phyloP scores from a whole-genome alignment of 2,113 vertebrate species.

The Gadus macrocephalus region DNA sequence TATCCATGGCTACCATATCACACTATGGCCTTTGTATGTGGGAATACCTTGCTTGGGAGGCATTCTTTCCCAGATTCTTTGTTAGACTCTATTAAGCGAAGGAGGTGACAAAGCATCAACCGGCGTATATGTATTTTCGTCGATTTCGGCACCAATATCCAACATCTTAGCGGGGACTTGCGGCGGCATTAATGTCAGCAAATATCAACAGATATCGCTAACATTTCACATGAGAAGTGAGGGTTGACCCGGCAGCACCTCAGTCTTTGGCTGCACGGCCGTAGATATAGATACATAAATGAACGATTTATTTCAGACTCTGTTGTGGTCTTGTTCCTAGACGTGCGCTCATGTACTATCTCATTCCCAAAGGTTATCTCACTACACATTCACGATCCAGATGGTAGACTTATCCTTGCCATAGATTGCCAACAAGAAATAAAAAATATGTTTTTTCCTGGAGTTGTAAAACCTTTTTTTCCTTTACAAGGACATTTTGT shows the following conservation, averaged over 20 bases:
- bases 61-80: no score
- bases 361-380: slow-evolving; percentile 38
- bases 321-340: slow-evolving; percentile 21
- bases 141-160: neutral
- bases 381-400: slow-evolving; percentile 36
- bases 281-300: slow-evolving; percentile 28
- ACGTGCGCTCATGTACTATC: slow-evolving; percentile 47
- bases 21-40: no score
- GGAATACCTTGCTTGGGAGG: no score
- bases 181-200: neutral
- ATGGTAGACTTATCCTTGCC: slow-evolving; percentile 44
- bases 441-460: slow-evolving; percentile 28
- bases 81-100: no score
- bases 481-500: slow-evolving; percentile 34
- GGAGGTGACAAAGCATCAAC: no score
- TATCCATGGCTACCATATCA: no score
- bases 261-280: no score
- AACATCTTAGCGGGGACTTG: neutral
- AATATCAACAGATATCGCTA: neutral
- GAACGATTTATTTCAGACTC: slow-evolving; percentile 22
- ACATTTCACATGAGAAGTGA: neutral
- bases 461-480: slow-evolving; percentile 29
- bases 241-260: neutral
- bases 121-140: no score
- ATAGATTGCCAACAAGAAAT: slow-evolving; percentile 36